Base-by-base conservation (phyloP, 2,113 vertebrate genomes). In the Bucco capensis region DNA sequence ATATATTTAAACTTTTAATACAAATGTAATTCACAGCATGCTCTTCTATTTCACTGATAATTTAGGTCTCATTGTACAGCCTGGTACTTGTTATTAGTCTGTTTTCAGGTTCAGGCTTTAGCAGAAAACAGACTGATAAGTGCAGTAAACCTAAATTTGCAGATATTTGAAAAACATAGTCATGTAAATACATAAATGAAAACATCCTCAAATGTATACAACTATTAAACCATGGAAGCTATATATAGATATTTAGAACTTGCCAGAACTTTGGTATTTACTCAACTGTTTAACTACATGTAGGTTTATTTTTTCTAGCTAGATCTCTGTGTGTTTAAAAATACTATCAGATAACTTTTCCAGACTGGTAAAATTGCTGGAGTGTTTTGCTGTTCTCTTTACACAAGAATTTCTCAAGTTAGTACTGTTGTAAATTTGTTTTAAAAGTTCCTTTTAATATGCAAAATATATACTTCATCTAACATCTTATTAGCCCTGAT, bases 101-200 rank as follows among this genome's bases (percentile, higher is more conserved):
- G 54, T 73, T 57, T 51, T 47, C 5, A 27, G 30, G 35, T 65
- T 73, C 28, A 73, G 46, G n/a, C 12, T 69, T 70, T 11, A 71
- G 51, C 14, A 3, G 40, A 28, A 40, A 74, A 42, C 13, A 88
- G 38, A 61, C 10, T 46, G 27, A 19, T 49, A 79, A 58, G 27
- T 35, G 30, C 33, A 21, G 2, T 28, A 86, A 83, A 24, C 50
- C 14, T 28, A 69, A 24, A 83, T 73, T 19, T 47, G 10, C 3
- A 66, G 40, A 15, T 69, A 91, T 66, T 51, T 74, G 13, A 82
- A 86, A 90, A 89, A 53, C 76, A 82, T 14, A 47, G 40, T 88
- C 77, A 89, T 64, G 56, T 57, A 92, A 96, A 94, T 82, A 44
- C 1, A 2, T 56, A 89, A 93, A 96, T 83, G 30, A 93, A 95